phyloP scores from a whole-genome alignment of 2,113 vertebrate species.

The Coracopsis vasa region DNA sequence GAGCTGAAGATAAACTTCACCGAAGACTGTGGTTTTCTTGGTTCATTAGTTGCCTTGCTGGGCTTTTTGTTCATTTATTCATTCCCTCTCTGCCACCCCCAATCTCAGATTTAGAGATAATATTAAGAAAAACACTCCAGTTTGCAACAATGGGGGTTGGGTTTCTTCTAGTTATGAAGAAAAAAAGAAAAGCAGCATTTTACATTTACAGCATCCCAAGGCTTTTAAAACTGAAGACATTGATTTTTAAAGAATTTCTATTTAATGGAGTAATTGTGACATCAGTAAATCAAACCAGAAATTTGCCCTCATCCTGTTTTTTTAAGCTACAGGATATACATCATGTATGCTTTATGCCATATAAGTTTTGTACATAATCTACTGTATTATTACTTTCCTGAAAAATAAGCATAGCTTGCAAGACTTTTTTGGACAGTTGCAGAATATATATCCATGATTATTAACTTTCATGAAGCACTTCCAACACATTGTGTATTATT shows the following conservation, averaged over 20 bases:
- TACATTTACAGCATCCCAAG: not conserved
- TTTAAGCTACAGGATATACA: not conserved
- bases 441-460: not conserved
- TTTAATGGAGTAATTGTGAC: not conserved
- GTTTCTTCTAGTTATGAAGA: not conserved
- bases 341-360: not conserved
- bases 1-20: not conserved
- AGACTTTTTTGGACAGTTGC: not conserved
- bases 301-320: fast-evolving
- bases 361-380: not conserved
- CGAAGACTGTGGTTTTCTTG: not conserved
- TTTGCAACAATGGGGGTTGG: fast-evolving
- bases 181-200: fast-evolving
- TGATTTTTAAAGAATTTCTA: not conserved
- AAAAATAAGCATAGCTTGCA: not conserved
- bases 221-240: not conserved
- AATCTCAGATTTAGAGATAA: not conserved
- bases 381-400: not conserved
- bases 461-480: not conserved
- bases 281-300: not conserved
- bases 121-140: not conserved
- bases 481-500: not conserved
- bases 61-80: not conserved
- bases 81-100: not conserved
- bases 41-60: not conserved